phyloP scores from a whole-genome alignment of 2,113 vertebrate genomes.

The Phaethornis superciliosus region DNA sequence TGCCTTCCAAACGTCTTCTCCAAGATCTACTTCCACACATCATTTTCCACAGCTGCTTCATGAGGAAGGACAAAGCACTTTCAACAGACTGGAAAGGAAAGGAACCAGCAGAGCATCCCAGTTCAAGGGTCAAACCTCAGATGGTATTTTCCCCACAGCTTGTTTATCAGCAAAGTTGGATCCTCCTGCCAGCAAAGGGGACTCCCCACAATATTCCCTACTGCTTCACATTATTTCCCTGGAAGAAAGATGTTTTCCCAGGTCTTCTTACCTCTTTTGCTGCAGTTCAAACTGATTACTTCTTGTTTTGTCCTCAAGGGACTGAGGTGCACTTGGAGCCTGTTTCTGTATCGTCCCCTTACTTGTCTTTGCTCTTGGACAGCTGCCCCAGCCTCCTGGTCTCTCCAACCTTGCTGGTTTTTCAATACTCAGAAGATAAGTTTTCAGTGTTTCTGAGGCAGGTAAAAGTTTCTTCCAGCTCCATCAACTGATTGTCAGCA shows the following conservation, averaged over 20 bases:
- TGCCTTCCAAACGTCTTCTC: not conserved
- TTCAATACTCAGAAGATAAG: not conserved
- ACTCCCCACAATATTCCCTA: not conserved
- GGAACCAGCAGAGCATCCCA: not conserved
- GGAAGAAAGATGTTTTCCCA: not conserved
- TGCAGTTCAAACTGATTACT: not conserved
- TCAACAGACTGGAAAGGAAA: not conserved
- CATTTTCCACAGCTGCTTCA: accelerated
- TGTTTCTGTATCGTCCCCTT: not conserved
- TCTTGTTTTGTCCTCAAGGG: not conserved
- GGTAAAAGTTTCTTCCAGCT: not conserved
- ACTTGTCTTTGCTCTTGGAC: not conserved
- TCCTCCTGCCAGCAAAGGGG: not conserved
- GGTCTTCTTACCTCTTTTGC: not conserved
- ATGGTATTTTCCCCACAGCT: not conserved
- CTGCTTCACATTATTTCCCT: not conserved
- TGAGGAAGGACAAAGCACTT: not conserved
- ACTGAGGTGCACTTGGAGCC: not conserved
- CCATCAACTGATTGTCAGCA: not conserved
- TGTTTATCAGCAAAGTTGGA: not conserved
- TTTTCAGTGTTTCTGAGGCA: not conserved
- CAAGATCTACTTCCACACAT: not conserved
- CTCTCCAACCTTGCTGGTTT: not conserved
- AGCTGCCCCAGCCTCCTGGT: not conserved
- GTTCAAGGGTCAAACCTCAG: not conserved